Evolutionary conservation across 2,888 invertebrate species (phyloP).

Genomic region (Drosophila niveifrons): DNA sequence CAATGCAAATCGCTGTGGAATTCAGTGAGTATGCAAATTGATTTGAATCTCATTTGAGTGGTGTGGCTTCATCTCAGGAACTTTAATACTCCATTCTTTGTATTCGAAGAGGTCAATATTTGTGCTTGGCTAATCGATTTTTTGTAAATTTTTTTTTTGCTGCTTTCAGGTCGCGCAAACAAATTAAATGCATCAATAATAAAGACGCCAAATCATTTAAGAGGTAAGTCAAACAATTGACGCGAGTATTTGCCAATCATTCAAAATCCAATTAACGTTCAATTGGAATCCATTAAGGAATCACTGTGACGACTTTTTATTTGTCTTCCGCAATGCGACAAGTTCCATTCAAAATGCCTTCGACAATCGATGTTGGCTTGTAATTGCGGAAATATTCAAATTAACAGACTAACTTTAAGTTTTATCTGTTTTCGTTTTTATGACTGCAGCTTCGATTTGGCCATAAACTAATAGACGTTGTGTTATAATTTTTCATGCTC

Average conservation of each 20-base stretch:
- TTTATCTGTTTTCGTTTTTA: slow-evolving; percentile 10
- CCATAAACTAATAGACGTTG: slow-evolving; percentile 11
- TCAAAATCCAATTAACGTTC: slow-evolving; percentile 41
- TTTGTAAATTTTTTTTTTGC: slow-evolving; percentile 18
- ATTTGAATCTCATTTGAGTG: background rate
- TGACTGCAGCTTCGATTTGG: background rate
- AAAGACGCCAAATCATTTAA: slow-evolving; percentile 27
- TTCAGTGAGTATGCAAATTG: slow-evolving; percentile 20
- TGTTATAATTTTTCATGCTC: slow-evolving; percentile 62
- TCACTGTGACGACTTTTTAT: background rate
- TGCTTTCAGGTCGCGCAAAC: slow-evolving; percentile 3
- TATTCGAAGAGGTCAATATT: background rate
- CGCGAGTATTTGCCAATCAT: slow-evolving; percentile 45
- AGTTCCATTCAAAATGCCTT: slow-evolving; percentile 7
- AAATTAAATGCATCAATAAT: background rate
- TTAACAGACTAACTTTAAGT: background rate
- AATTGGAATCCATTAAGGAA: slow-evolving; percentile 20
- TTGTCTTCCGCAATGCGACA: slow-evolving; percentile 33
- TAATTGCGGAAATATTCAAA: slow-evolving; percentile 39
- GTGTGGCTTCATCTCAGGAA: background rate
- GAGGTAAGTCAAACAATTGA: slow-evolving; percentile 54
- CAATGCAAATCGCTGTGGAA: slow-evolving; percentile 35
- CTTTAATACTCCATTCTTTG: background rate
- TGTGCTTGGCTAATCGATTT: slow-evolving; percentile 18
- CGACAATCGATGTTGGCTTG: slow-evolving; percentile 3